A percentile compares a stretch with the other conserved stretches of the same genome.
Evolutionary conservation across 2,113 vertebrate genomes (phyloP).

Genomic region (Chroicocephalus ridibundus): DNA sequence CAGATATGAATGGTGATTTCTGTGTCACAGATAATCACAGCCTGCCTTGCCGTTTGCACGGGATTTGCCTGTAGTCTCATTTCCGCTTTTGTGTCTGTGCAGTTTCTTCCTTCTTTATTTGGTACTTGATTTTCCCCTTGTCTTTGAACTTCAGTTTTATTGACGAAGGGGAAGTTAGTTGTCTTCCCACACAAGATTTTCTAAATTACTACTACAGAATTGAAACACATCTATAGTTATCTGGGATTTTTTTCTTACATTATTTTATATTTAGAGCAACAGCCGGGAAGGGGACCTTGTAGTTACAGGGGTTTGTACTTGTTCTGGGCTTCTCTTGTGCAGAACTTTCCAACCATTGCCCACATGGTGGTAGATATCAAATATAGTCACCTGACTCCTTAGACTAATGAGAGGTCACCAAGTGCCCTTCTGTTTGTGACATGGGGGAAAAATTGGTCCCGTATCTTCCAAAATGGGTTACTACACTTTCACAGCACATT

Average conservation of each 20-base stretch:
- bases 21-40: neutral
- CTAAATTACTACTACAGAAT: neutral
- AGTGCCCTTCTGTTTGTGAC: neutral
- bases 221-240: neutral
- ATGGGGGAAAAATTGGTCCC: neutral
- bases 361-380: neutral
- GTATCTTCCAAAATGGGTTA: neutral
- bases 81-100: neutral
- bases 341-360: neutral
- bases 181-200: neutral
- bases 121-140: neutral
- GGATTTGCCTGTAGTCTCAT: neutral
- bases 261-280: neutral
- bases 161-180: neutral
- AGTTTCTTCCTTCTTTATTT: neutral
- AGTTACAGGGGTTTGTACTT: neutral
- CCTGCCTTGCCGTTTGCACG: neutral
- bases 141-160: neutral
- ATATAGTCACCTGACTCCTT: neutral
- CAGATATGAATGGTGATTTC: neutral
- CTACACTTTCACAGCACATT: neutral
- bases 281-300: neutral
- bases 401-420: neutral
- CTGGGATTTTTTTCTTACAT: neutral
- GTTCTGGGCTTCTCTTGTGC: neutral